phyloP scores from a whole-genome alignment of 2,113 vertebrate genomes.

The Pogonocichla stellata region DNA sequence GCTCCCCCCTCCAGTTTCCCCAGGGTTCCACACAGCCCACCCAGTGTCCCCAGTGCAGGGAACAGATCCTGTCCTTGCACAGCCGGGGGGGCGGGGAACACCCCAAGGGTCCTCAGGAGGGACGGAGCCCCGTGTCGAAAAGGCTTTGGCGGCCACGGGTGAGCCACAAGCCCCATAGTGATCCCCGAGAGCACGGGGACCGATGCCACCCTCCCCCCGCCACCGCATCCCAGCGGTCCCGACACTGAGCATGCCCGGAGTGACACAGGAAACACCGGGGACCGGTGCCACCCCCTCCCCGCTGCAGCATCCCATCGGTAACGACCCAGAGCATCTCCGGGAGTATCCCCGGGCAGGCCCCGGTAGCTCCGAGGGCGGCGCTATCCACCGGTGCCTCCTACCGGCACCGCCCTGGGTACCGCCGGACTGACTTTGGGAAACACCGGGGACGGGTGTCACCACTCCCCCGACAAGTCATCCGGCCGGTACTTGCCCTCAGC shows the following conservation, averaged over 20 bases:
- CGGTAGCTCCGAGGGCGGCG: neutral
- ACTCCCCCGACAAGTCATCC: neutral
- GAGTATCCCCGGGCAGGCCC: neutral
- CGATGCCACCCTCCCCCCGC: neutral
- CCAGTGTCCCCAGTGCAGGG: neutral
- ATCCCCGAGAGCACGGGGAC: neutral
- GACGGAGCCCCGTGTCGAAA: neutral
- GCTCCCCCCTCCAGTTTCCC: no score
- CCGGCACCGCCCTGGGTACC: neutral
- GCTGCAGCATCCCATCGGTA: neutral
- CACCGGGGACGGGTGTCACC: neutral
- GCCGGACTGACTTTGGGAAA: neutral
- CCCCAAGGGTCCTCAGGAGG: no score
- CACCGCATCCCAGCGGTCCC: neutral
- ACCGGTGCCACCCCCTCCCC: neutral
- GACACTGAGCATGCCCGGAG: fast-evolving
- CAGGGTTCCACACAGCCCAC: neutral
- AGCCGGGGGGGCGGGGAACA: neutral
- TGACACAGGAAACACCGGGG: neutral
- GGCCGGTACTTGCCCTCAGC: neutral
- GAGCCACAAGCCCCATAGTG: neutral
- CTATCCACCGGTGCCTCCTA: neutral
- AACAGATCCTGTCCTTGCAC: neutral
- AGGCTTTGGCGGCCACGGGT: neutral
- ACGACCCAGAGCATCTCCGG: neutral